Conservation (phyloP, 2,113 vertebrate genomes). For the Chlamydotis undulata region DNA sequence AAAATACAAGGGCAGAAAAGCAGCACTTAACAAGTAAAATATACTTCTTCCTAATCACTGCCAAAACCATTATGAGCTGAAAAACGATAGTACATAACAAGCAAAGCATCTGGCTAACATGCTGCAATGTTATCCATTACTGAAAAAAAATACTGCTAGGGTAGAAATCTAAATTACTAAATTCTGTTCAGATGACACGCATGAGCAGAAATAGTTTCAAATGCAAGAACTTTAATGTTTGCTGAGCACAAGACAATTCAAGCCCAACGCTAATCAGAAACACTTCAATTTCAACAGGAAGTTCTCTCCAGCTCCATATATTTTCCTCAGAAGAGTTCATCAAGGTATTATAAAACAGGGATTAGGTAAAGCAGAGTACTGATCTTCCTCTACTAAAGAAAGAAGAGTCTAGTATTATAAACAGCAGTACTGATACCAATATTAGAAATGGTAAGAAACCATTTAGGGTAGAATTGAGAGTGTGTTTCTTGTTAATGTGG, state of each 20-base stretch:
- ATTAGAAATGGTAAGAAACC: background rate
- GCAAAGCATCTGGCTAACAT: background rate
- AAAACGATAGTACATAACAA: background rate
- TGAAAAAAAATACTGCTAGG: background rate
- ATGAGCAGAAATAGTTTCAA: background rate
- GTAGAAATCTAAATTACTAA: background rate
- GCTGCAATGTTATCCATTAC: background rate
- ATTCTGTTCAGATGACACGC: background rate
- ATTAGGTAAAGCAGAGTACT: background rate
- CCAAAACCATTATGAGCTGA: background rate
- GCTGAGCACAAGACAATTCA: background rate
- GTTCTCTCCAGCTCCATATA: background rate
- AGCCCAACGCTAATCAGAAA: background rate
- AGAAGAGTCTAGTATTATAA: background rate
- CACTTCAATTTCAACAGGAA: background rate
- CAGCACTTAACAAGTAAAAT: background rate
- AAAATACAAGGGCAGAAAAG: background rate
- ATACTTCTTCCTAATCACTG: background rate
- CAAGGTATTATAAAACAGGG: background rate
- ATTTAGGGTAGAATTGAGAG: accelerated
- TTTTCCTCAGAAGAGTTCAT: background rate
- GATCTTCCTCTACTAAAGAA: background rate
- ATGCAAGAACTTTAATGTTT: background rate
- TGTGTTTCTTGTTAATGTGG: background rate
- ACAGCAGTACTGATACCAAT: background rate